Base-by-base conservation (phyloP, 2,888 invertebrate species). In the Chironomus riparius region DNA sequence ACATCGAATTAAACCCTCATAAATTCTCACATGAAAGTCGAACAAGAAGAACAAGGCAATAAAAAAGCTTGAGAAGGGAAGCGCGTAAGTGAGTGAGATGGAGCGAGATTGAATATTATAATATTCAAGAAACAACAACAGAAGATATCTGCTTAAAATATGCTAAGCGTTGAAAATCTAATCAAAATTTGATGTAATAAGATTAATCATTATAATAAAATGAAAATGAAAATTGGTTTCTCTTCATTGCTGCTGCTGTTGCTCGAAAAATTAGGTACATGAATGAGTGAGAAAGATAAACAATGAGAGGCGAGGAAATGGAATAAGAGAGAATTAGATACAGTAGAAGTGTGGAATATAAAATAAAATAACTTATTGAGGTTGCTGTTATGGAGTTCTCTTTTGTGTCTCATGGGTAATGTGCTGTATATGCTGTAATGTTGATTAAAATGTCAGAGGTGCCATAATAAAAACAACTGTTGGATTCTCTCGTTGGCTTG, bases 161-260 rank as follows among this genome's bases (percentile, higher is more conserved):
- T 56, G n/a, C 2, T 56, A 50, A 22, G 70, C 70, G 56, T 70
- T 70, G 47, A 15, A 24, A 50, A 70, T 50, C 24, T 70, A 70
- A 70, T 70, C 56, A 56, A 70, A 56, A 70, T 50, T 70, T 50
- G 38, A 48, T 48, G 15, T 70, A 70, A 70, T 70, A 22, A 70
- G 70, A 70, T 70, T 70, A 70, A 70, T 70, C 70, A 70, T 70
- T 18, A 50, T 70, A 70, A 50, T 70, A 70, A 70, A 50, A 69
- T 47, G 38, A 70, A 69, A 70, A 70, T 70, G 47, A 70, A 48
- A 70, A 70, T 70, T 48, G 22, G 70, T 24, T 70, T 56, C 15
- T 56, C 56, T 56, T 56, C n/a, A 56, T 56, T 56, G n/a, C 15
- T 56, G 56, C 18, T 56, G 15, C 18, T 56, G n/a, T 15, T 56